phyloP scores from a whole-genome alignment of 2,797 vertebrate genomes.

The Pitangus sulphuratus region DNA sequence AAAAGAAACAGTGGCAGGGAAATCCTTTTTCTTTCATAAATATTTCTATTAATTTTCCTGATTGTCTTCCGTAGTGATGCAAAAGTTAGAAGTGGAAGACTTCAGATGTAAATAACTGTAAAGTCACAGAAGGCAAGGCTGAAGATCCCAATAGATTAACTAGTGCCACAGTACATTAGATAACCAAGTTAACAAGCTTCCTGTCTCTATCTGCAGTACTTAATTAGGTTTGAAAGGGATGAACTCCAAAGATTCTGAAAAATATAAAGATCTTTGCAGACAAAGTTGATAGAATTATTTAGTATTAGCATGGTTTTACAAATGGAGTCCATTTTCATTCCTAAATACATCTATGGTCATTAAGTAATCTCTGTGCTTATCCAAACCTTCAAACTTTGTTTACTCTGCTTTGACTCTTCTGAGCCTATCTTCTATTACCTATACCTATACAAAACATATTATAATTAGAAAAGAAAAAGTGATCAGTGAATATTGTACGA shows the following conservation, averaged over 20 bases:
- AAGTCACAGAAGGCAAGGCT: background rate
- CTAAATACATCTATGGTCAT: background rate
- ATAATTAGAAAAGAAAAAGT: background rate
- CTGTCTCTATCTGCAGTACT: background rate
- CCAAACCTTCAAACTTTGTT: background rate
- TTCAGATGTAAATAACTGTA: background rate
- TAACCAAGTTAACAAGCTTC: background rate
- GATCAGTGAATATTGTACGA: accelerated
- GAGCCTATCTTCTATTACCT: background rate
- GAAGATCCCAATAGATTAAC: background rate
- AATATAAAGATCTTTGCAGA: background rate
- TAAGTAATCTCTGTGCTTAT: background rate
- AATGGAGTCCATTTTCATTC: background rate
- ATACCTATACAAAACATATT: background rate
- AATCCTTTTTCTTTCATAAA: background rate
- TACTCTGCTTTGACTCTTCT: background rate
- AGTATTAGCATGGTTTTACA: background rate
- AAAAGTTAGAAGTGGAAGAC: background rate
- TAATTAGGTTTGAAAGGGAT: background rate
- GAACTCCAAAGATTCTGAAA: background rate
- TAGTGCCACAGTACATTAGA: background rate
- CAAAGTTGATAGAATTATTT: background rate
- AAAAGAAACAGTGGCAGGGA: background rate
- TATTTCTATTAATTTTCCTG: background rate
- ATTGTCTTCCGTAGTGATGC: background rate